Conservation (phyloP, 2,113 vertebrate species). For the Sceloporus tristichus region DNA sequence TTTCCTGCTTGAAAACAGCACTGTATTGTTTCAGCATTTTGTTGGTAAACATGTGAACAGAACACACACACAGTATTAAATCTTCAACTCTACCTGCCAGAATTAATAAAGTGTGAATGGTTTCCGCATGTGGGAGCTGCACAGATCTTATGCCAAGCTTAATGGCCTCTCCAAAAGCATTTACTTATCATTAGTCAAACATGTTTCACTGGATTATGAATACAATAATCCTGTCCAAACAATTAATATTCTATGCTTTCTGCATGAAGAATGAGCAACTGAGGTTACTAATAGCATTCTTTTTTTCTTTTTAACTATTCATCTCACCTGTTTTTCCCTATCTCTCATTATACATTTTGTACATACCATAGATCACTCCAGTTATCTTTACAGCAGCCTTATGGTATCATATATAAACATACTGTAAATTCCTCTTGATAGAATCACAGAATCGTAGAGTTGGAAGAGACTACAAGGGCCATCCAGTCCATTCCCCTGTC, state of each 20-base stretch:
- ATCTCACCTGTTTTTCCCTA: neutral
- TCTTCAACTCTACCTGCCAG: neutral
- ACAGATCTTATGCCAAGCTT: neutral
- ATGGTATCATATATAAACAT: neutral
- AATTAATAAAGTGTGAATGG: neutral
- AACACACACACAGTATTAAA: neutral
- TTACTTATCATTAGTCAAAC: neutral
- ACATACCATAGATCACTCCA: neutral
- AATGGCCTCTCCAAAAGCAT: neutral
- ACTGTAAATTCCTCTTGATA: neutral
- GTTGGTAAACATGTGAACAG: neutral
- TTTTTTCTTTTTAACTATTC: neutral
- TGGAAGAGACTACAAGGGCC: too few relatives aligned
- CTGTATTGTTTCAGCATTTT: neutral
- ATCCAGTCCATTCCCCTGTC: too few relatives aligned
- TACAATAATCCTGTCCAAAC: neutral
- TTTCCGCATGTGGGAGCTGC: neutral
- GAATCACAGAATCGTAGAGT: neutral
- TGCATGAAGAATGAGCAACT: neutral
- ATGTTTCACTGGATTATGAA: slow-evolving; percentile 19
- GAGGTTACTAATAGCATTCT: neutral
- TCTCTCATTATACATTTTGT: neutral
- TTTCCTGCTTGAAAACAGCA: too few relatives aligned
- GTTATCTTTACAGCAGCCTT: neutral
- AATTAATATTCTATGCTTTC: neutral